Base-by-base conservation (phyloP, 2,797 vertebrate species). In the Nothura maculosa region DNA sequence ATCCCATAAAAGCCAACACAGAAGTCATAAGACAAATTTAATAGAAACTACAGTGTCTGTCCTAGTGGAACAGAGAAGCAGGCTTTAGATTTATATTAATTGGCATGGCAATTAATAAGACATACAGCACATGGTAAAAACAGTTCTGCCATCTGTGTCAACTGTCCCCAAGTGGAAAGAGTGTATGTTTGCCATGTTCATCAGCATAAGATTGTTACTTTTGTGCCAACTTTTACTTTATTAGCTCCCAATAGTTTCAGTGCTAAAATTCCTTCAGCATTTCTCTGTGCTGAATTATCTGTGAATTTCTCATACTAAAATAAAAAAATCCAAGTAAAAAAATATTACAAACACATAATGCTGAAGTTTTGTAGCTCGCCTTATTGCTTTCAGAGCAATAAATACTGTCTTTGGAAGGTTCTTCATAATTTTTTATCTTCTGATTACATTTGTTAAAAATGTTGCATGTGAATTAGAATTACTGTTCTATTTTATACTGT, bases 81-180 rank as follows among this genome's bases (percentile, higher is more conserved):
- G 63, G 27, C 50, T 90, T 76, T 6, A 6, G 75, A 85, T 70
- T 83, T 21, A 36, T 14, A 58, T 92, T 93, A 94, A 95, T 90
- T 83, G 91, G 32, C 69, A 62, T 6, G 22, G 77, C 77, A 94
- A 95, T 93, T 92, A 91, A 66, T 88, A 93, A 90, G 94, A 94
- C 94, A 92, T 84, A 95, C 6, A 96, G 87, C 94, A 95, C 95
- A 95, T 55, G 91, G 87, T 81, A 45, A 80, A 92, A 91, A 61
- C 54, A 25, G 2, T 47, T 72, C 77, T 82, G 79, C 92, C 96
- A 96, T 95, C 96, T 96, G 92, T 90, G 87, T 61, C 87, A 64
- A 6, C 24, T 69, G 24, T 92, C 72, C 89, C 89, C 78, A 76
- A 32, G 93, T 81, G 85, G 76, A 58, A 42, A 20, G 27, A 87